Evolutionary conservation across 2,113 vertebrate genomes (phyloP).

Genomic region (Prochilodus magdalenae): DNA sequence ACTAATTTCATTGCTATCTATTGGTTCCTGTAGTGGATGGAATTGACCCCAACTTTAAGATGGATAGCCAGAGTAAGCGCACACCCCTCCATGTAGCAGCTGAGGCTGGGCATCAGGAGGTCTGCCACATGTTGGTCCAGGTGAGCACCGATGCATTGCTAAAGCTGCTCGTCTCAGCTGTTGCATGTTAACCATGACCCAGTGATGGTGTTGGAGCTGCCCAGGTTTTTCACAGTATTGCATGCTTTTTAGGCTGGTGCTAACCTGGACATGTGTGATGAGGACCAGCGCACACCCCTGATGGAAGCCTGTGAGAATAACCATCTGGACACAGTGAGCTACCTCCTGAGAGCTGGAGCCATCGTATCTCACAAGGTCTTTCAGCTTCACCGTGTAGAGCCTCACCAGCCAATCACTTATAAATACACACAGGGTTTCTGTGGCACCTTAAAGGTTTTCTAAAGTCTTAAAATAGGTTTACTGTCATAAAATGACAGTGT

Average conservation of each 20-base stretch:
- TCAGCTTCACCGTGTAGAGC: background rate
- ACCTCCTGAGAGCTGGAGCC: constrained; percentile 94
- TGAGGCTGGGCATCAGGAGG: constrained; percentile 90
- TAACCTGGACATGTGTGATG: constrained; percentile 94
- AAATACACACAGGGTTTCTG: background rate
- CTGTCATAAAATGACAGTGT: too few species aligned
- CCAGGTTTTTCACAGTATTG: background rate
- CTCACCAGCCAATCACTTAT: background rate
- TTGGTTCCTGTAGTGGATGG: constrained; percentile 85
- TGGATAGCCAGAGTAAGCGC: constrained; percentile 93
- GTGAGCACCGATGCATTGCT: constrained; percentile 59
- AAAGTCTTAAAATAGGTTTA: too few species aligned
- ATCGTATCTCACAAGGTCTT: constrained; percentile 89
- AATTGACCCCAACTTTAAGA: constrained; percentile 97
- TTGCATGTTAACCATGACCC: background rate
- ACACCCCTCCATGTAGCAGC: constrained; percentile 92
- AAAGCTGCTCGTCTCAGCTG: background rate
- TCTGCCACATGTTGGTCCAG: constrained; percentile 98
- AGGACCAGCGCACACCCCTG: constrained; percentile 94
- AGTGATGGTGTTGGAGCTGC: background rate
- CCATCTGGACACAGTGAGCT: constrained; percentile 91
- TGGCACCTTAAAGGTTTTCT: too few species aligned
- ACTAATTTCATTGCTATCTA: background rate
- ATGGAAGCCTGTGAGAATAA: constrained; percentile 99
- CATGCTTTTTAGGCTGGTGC: constrained; percentile 86